Percentiles rank a stretch among this genome's conserved stretches.
These are phyloP conservation scores for Leptinotarsa tumamoca DNA, from an alignment of 2,888 invertebrate species.

Conservation along the genomic window DNA sequence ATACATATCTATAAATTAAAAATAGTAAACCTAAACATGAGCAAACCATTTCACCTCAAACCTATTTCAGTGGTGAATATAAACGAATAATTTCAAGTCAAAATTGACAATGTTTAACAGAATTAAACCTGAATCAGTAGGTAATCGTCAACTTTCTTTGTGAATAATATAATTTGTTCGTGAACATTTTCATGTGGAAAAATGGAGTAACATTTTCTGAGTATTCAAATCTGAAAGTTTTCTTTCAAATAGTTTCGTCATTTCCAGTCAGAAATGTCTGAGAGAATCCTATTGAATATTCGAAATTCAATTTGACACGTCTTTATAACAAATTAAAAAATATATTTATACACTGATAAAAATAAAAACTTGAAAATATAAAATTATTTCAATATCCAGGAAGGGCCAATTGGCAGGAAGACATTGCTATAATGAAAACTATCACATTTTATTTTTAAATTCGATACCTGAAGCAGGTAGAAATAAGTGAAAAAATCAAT, in stretches of 20 bases:
- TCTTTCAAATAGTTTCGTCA: too few relatives aligned
- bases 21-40: constrained; percentile 1
- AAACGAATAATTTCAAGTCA: background rate
- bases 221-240: too few relatives aligned
- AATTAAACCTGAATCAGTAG: too few relatives aligned
- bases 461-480: background rate
- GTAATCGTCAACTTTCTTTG: too few relatives aligned
- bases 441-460: background rate
- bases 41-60: constrained; percentile 17
- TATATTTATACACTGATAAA: background rate
- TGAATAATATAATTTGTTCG: too few relatives aligned
- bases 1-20: background rate
- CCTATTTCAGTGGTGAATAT: background rate
- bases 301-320: too few relatives aligned
- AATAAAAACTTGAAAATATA: background rate
- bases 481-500: background rate
- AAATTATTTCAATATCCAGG: background rate
- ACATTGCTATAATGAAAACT: constrained; percentile 4
- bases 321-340: too few relatives aligned
- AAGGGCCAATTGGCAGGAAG: constrained; percentile 1
- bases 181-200: too few relatives aligned
- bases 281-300: too few relatives aligned
- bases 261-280: too few relatives aligned
- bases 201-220: too few relatives aligned
- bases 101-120: too few relatives aligned